Evolutionary conservation across 2,888 invertebrate genomes (phyloP).

Genomic region (Dicyrtomina minuta): DNA sequence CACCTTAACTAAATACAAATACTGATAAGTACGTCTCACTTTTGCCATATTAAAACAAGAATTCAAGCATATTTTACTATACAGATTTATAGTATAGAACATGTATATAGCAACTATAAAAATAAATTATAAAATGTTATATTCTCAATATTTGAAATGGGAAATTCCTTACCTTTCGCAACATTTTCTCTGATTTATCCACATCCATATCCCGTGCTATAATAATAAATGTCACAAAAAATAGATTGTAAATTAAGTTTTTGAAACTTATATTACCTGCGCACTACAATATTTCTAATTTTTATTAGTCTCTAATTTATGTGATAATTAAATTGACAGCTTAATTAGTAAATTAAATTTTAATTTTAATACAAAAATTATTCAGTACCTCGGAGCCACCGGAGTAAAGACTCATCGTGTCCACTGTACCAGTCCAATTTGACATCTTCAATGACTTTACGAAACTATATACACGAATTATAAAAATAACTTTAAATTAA

Average conservation of each 20-base stretch:
- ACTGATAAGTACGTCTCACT: no score
- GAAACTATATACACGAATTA: slow-evolving; percentile 13
- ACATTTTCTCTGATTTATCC: slow-evolving; percentile 45
- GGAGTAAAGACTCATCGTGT: slow-evolving; percentile 15
- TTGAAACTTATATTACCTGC: no score
- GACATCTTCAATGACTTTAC: background rate
- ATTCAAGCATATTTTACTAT: no score
- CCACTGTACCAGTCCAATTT: slow-evolving; percentile 18
- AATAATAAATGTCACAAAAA: background rate
- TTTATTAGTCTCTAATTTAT: no score
- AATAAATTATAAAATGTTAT: no score
- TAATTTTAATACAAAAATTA: background rate
- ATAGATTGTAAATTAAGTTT: background rate
- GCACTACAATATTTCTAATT: no score
- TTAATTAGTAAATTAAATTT: background rate
- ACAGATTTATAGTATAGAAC: no score
- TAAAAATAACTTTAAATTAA: background rate
- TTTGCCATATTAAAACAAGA: no score
- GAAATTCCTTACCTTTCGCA: slow-evolving; percentile 45
- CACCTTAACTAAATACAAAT: no score
- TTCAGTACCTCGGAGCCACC: slow-evolving; percentile 19
- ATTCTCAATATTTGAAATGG: background rate
- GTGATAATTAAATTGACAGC: slow-evolving; percentile 4
- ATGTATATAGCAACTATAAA: background rate
- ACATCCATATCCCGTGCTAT: slow-evolving; percentile 43